Base-by-base conservation (phyloP, 2,888 invertebrate genomes). In the Andrena bicolor region DNA sequence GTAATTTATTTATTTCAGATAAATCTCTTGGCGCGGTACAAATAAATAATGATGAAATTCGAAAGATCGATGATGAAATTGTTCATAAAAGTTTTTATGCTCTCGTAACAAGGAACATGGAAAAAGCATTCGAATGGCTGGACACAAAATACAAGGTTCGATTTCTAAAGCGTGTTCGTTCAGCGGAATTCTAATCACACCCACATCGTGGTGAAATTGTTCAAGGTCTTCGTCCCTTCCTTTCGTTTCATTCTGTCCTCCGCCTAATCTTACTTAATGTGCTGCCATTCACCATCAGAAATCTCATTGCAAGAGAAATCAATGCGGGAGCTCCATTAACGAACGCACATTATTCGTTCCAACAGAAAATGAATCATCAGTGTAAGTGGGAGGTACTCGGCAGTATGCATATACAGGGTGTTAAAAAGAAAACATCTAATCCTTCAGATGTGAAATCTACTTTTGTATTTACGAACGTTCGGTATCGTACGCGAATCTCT, bases 291-390 rank as follows among this genome's bases (percentile, higher is more conserved):
- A 28, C 71, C 28, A 41, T 20, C 61, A 41, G 41, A 53, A 72
- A 77, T 49, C 65, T 71, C 51, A 13, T 63, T 51, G 20, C 63
- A 65, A 65, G 68, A 58, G 65, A 86, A 84, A 87, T 85, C 76
- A 69, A 83, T 75, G 65, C 63, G 26, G 53, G 56, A 28, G 48
- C 64, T 61, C 35, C 72, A 26, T 65, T 41, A 30, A 56, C 41
- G 70, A 68, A 23, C 60, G 69, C 20, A 68, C 71, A 69, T 82
- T 75, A 84, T 84, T 86, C 77, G 82, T 82, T 86, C 76, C 26
- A 49, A 51, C 70, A 23, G 61, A 61, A 71, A 83, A 69, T 75
- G 82, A 84, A 76, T 84, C 74, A 72, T 49, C 63, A 28, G 64
- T 23, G 16, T 6, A 30, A 68, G 60, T 20, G 23, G 56, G 58